Percentiles rank a stretch among this genome's conserved stretches.
phyloP scores from a whole-genome alignment of 2,797 vertebrate genomes.

The Novumbra hubbsi region DNA sequence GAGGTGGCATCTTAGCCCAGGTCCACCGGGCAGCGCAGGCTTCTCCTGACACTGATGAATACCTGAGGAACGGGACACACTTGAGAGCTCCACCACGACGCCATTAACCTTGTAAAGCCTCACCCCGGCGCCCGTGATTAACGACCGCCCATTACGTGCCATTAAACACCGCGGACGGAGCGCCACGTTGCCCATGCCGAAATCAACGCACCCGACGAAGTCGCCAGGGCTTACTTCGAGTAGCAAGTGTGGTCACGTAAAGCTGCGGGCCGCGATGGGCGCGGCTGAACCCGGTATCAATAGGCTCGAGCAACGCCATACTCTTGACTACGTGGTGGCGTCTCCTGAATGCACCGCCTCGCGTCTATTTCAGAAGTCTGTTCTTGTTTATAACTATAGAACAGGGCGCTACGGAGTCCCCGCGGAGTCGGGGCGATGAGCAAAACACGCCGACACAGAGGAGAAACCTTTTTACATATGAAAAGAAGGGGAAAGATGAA shows the following conservation, averaged over 20 bases:
- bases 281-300: no score
- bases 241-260: neutral
- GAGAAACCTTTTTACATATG: conserved; percentile 62
- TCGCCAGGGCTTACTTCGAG: neutral
- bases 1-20: neutral
- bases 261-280: neutral
- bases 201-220: conserved; percentile 23
- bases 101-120: conserved; percentile 72
- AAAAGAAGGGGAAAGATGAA: conserved; percentile 43
- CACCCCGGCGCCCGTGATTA: conserved; percentile 63
- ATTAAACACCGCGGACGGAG: conserved; percentile 53
- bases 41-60: conserved; percentile 63
- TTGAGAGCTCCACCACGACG: conserved; percentile 46
- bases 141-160: conserved; percentile 62
- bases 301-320: neutral
- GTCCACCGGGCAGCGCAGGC: conserved; percentile 13
- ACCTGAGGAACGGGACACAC: conserved; percentile 57
- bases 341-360: conserved; percentile 55
- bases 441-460: conserved; percentile 55
- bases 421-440: conserved; percentile 53
- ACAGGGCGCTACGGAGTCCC: conserved; percentile 50
- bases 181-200: conserved; percentile 32
- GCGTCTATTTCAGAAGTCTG: conserved; percentile 53
- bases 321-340: neutral
- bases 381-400: conserved; percentile 65